Evolutionary conservation across 2,888 invertebrate genomes (phyloP).

Genomic region (Oligia fasciuncula): DNA sequence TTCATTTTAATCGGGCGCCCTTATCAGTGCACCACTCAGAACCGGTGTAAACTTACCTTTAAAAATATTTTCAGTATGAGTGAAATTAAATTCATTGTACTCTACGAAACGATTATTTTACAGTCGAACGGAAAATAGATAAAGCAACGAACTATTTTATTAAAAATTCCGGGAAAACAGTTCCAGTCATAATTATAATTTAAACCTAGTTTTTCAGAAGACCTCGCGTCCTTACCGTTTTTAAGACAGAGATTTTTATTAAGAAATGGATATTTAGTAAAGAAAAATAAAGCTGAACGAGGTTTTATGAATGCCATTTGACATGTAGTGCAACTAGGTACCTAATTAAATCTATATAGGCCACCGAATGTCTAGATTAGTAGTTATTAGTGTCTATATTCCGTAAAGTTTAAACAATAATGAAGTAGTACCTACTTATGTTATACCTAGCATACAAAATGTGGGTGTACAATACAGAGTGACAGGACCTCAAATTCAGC

Average conservation of each 20-base stretch:
- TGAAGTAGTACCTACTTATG: background rate
- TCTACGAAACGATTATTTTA: slow-evolving; percentile 25
- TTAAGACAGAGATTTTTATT: background rate
- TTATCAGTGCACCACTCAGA: slow-evolving; percentile 80
- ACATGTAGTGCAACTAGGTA: background rate
- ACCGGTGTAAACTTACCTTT: slow-evolving; percentile 54
- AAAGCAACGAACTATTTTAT: background rate
- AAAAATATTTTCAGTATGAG: slow-evolving; percentile 40
- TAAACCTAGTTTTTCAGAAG: slow-evolving; percentile 6
- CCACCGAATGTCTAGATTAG: background rate
- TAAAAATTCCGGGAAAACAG: background rate
- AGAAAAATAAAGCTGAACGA: background rate
- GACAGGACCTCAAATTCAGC: too few species aligned
- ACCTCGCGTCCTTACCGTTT: background rate
- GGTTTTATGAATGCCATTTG: background rate
- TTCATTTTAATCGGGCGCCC: slow-evolving; percentile 89
- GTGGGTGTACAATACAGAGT: background rate
- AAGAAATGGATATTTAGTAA: background rate
- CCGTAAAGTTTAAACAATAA: background rate
- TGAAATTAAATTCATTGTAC: slow-evolving; percentile 28
- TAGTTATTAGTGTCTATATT: too few species aligned
- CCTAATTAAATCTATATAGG: background rate
- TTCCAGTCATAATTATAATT: background rate
- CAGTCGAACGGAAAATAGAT: slow-evolving; percentile 3
- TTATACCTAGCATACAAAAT: background rate